Base-by-base conservation (phyloP, 2,888 invertebrate species). In the Thereva nobilitata region DNA sequence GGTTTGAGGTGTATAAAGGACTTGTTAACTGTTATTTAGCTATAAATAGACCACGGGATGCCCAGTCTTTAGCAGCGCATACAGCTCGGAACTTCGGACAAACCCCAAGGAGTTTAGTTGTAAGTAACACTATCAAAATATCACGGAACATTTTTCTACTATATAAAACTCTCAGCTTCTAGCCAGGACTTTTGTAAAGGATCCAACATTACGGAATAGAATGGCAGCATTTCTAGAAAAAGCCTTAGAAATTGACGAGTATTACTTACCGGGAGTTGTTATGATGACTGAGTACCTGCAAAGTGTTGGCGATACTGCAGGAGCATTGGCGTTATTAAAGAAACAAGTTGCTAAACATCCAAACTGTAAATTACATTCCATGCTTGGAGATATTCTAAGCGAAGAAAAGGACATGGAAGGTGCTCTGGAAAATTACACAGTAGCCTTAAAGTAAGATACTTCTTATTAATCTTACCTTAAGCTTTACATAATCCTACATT, bases 1-100 rank as follows among this genome's bases (percentile, higher is more conserved):
- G 81, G 0, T 81, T 80, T 76, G 93, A 93, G 76, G 85, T 89
- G 1, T 89, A 92, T 76, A 88, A 89, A 79, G 91, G 91, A n/a
- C 77, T 92, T 38, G 88, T 91, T 2, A 89, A 90, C 72, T 88
- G 89, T 76, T 91, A 91, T 74, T 79, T 90, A 47, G 86, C 86
- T 2, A 82, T 86, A 76, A 86, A 87, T 72, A 83, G 91, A 64
- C 79, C 86, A 38, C 83, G 89, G 74, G 92, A 92, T 75, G 92
- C 92, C 0, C 84, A 89, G 8, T 85, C 87, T 8, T 85, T 89
- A 75, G 91, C 91, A 0, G 85, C 86, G 12, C 85, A 86, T 76
- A 88, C 90, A 56, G 88, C 89, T 66, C 89, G 89, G 73, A 86
- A 87, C 70, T 83, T 91, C 56, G 89, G 89, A 35, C 87, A 88